Evolutionary conservation across 2,888 invertebrate species (phyloP).

Genomic region (Drosophila longiperda): DNA sequence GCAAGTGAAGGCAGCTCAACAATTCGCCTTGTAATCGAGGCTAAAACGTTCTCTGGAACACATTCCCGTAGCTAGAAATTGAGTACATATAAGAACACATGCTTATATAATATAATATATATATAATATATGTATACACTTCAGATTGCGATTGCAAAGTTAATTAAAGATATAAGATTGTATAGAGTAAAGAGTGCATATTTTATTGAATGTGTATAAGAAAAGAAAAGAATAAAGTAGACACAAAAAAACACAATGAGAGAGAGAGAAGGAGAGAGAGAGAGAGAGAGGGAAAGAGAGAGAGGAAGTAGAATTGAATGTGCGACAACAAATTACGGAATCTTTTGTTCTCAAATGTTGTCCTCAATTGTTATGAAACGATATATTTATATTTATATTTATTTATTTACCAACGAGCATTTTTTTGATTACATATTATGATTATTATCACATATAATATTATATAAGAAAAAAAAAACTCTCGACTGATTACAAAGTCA

Average conservation of each 20-base stretch:
- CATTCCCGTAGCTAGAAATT: constrained; percentile 47
- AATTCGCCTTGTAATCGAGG: constrained; percentile 7
- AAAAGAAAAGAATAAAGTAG: background rate
- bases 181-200: constrained; percentile 65
- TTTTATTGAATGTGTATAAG: constrained; percentile 75
- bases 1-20: background rate
- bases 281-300: background rate
- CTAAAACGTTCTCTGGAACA: constrained; percentile 19
- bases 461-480: constrained; percentile 25
- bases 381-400: constrained; percentile 74
- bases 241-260: background rate
- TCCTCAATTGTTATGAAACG: constrained; percentile 71
- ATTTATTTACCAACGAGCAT: constrained; percentile 70
- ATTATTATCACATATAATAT: constrained; percentile 39
- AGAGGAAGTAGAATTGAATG: constrained; percentile 36
- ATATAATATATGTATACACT: constrained; percentile 19
- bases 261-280: background rate
- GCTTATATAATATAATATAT: constrained; percentile 1
- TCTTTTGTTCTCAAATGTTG: constrained; percentile 78
- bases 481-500: constrained; percentile 33
- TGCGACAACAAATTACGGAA: constrained; percentile 71
- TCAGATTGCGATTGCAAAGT: constrained; percentile 29
- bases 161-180: constrained; percentile 53
- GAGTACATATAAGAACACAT: constrained; percentile 28
- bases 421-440: constrained; percentile 53